Evolutionary conservation across 2,888 invertebrate species (phyloP).

Genomic region (Drosophila peninsularis): DNA sequence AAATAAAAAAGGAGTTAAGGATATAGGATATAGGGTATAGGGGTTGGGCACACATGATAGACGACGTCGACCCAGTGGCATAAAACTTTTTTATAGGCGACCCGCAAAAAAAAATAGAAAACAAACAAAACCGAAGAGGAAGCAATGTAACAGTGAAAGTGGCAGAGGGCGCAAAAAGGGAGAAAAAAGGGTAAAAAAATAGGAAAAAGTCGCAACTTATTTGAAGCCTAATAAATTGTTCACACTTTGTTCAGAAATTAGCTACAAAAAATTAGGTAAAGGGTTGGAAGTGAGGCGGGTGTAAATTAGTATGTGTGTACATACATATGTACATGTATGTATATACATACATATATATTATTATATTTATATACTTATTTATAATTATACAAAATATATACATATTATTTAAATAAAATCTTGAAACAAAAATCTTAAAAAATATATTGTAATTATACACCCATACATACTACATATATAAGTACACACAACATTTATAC

Average conservation of each 20-base stretch:
- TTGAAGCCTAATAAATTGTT: constrained; percentile 58
- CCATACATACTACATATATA: too few species aligned
- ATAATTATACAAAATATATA: too few species aligned
- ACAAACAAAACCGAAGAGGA: constrained; percentile 8
- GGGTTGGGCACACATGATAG: constrained; percentile 21
- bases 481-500: too few species aligned
- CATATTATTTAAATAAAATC: too few species aligned
- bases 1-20: constrained; percentile 64
- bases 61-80: constrained; percentile 43
- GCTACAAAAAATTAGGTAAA: constrained; percentile 13
- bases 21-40: constrained; percentile 23
- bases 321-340: background rate
- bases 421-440: too few species aligned
- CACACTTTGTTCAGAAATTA: constrained; percentile 69
- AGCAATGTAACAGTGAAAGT: constrained; percentile 53
- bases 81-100: constrained; percentile 51
- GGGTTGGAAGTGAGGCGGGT: constrained; percentile 23
- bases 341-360: too few species aligned
- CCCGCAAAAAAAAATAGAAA: constrained; percentile 16
- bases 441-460: too few species aligned
- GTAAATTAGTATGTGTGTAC: background rate
- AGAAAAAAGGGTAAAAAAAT: constrained; percentile 63
- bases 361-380: too few species aligned
- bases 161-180: constrained; percentile 7
- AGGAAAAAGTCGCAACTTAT: constrained; percentile 43